phyloP scores from a whole-genome alignment of 2,888 invertebrate genomes.

The Drosophila formosana region DNA sequence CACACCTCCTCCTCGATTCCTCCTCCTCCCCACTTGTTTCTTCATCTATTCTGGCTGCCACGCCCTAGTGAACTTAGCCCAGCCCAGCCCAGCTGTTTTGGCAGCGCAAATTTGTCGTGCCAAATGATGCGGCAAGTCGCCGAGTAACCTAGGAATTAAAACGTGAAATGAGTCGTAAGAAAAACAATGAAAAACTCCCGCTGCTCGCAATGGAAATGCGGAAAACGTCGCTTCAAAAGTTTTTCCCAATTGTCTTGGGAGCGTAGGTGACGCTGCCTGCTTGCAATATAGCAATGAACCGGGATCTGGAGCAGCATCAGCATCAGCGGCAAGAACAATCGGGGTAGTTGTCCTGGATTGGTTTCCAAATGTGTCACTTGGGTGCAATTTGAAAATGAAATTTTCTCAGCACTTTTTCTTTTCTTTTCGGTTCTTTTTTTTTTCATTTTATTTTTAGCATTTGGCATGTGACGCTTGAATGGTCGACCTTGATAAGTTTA shows the following conservation, averaged over 20 bases:
- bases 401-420: slow-evolving; percentile 55
- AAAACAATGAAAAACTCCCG: slow-evolving; percentile 75
- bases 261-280: slow-evolving; percentile 15
- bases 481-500: slow-evolving; percentile 48
- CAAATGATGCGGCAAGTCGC: slow-evolving; percentile 77
- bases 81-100: slow-evolving; percentile 56
- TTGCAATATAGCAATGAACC: slow-evolving; percentile 13
- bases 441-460: slow-evolving; percentile 27
- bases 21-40: neutral
- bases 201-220: slow-evolving; percentile 43
- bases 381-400: slow-evolving; percentile 82
- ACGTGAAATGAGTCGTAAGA: slow-evolving; percentile 82
- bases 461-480: slow-evolving; percentile 43
- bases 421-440: slow-evolving; percentile 3
- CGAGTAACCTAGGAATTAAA: slow-evolving; percentile 77
- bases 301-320: neutral
- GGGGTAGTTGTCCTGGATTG: slow-evolving; percentile 28
- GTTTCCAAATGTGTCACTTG: slow-evolving; percentile 77
- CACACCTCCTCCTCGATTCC: slow-evolving; percentile 3
- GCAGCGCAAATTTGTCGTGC: slow-evolving; percentile 69
- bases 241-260: slow-evolving; percentile 76
- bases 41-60: slow-evolving; percentile 6
- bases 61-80: slow-evolving; percentile 26
- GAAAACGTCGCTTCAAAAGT: slow-evolving; percentile 61
- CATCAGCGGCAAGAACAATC: slow-evolving; percentile 2